A percentile compares a stretch with the other conserved stretches of the same genome.
phyloP scores from a whole-genome alignment of 2,888 invertebrate genomes.

The Itoplectis maculator region DNA sequence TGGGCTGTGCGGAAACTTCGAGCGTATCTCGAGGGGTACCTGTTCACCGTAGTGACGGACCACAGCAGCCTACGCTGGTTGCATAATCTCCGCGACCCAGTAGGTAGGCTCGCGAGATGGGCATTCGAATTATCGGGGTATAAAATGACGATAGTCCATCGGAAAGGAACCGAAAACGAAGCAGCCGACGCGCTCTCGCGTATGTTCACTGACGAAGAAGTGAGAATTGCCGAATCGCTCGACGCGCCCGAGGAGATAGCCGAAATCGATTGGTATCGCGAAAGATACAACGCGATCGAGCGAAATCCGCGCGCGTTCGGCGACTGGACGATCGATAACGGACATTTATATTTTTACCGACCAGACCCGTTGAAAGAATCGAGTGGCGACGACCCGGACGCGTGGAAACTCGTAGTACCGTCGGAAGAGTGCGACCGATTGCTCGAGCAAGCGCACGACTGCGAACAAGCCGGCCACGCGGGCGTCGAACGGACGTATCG shows the following conservation, averaged over 20 bases:
- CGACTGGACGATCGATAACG: slow-evolving; percentile 51
- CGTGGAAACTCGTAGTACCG: slow-evolving; percentile 69
- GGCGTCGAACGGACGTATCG: slow-evolving; percentile 64
- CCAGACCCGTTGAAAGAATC: slow-evolving; percentile 52
- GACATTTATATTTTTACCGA: slow-evolving; percentile 51
- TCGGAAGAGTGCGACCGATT: slow-evolving; percentile 23
- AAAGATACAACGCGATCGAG: neutral
- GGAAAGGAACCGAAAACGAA: neutral
- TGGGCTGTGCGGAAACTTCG: neutral
- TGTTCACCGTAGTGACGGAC: neutral
- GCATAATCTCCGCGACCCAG: neutral
- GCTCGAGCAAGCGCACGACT: slow-evolving; percentile 35
- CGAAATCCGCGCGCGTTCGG: slow-evolving; percentile 9
- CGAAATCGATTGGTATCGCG: neutral
- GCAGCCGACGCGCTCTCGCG: neutral
- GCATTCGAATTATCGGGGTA: neutral
- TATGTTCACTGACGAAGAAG: neutral
- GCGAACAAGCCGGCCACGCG: slow-evolving; percentile 65
- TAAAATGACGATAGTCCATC: neutral
- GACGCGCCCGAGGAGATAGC: neutral
- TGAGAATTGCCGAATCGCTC: neutral
- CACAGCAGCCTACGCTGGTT: neutral
- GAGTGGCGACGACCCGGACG: slow-evolving; percentile 54
- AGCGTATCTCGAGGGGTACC: neutral
- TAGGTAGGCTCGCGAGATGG: neutral